These are phyloP conservation scores for Diaprepes abbreviatus DNA, from an alignment of 2,888 invertebrate species.

Conservation along the genomic window DNA sequence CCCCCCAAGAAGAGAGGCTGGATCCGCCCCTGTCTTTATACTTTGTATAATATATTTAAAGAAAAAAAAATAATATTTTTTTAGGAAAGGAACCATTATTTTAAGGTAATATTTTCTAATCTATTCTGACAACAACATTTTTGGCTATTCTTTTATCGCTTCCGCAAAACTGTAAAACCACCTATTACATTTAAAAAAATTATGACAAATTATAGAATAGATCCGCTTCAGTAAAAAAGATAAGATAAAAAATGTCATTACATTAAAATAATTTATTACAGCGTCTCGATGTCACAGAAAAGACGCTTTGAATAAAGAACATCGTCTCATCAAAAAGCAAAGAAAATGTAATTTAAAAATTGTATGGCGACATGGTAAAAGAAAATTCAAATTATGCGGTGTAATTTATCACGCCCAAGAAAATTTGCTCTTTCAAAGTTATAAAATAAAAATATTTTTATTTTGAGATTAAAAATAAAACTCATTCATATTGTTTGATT, in stretches of 20 bases:
- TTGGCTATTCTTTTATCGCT: no score
- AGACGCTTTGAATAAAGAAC: slow-evolving; percentile 25
- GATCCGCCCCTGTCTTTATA: no score
- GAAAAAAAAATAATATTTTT: no score
- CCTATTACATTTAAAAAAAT: neutral
- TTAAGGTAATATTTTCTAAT: no score
- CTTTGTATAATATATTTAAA: no score
- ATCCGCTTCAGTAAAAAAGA: neutral
- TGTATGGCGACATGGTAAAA: slow-evolving; percentile 19
- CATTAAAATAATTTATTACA: slow-evolving; percentile 40
- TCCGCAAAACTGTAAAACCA: neutral
- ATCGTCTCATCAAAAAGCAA: slow-evolving; percentile 36
- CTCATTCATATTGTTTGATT: slow-evolving; percentile 5
- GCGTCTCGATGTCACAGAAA: slow-evolving; percentile 17
- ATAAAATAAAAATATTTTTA: slow-evolving; percentile 15
- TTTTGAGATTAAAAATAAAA: neutral
- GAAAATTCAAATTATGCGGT: slow-evolving; percentile 19
- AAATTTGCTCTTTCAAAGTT: slow-evolving; percentile 5
- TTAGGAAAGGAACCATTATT: no score
- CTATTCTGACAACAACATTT: no score
- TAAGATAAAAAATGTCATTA: slow-evolving; percentile 36
- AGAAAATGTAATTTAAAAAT: slow-evolving; percentile 36
- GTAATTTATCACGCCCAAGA: slow-evolving; percentile 26
- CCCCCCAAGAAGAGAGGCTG: no score
- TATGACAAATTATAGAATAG: slow-evolving; percentile 15